These are phyloP conservation scores for Subacronicta megacephala DNA, from an alignment of 2,888 invertebrate genomes.

Conservation along the genomic window DNA sequence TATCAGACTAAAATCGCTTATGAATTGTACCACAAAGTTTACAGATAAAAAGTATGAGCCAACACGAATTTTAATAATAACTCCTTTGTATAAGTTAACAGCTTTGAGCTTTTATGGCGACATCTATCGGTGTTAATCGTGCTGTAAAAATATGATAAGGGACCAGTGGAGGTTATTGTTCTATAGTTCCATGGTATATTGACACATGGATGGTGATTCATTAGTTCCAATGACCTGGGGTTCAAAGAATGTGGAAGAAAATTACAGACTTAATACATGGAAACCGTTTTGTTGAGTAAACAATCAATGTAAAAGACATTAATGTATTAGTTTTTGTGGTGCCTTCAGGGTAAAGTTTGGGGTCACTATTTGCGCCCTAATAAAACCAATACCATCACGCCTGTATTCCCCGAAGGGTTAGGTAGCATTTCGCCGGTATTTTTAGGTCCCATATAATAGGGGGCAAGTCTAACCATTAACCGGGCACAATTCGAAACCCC, in stretches of 20 bases:
- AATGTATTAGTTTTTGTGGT: no score
- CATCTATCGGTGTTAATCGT: constrained; percentile 60
- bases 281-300: no score
- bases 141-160: constrained; percentile 74
- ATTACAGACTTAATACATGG: constrained; percentile 2
- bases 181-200: constrained; percentile 69
- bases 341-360: no score
- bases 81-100: constrained; percentile 75
- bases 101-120: constrained; percentile 71
- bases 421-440: no score
- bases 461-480: no score
- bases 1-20: neutral
- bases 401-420: no score
- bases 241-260: constrained; percentile 25
- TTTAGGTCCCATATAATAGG: no score
- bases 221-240: constrained; percentile 41
- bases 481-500: no score
- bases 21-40: constrained; percentile 31
- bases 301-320: no score
- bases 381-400: no score
- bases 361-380: no score
- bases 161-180: constrained; percentile 65
- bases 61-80: constrained; percentile 80
- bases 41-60: constrained; percentile 75
- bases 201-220: constrained; percentile 63